Evolutionary conservation across 2,888 invertebrate species (phyloP).

Genomic region (Linyphia triangularis): DNA sequence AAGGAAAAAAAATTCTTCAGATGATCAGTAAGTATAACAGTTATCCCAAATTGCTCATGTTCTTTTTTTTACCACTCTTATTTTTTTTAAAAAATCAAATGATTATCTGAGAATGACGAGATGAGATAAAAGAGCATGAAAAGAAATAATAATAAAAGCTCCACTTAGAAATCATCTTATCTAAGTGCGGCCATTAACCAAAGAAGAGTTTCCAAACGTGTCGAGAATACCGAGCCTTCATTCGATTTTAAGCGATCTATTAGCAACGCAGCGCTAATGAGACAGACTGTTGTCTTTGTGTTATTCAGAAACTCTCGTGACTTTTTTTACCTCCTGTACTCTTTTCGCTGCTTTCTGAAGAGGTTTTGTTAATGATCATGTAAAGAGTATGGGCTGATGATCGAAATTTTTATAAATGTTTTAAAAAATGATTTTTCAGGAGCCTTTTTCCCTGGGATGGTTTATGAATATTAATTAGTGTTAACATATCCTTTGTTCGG

Average conservation of each 20-base stretch:
- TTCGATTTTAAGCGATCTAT: conserved; percentile 64
- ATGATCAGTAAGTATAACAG: too few species aligned
- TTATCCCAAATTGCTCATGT: background rate
- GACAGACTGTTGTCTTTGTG: conserved; percentile 47
- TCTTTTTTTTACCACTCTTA: background rate
- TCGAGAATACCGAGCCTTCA: conserved; percentile 38
- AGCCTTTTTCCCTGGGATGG: conserved; percentile 12
- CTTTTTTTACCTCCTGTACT: background rate
- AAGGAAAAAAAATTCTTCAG: too few species aligned
- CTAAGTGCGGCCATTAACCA: conserved; percentile 37
- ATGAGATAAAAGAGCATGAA: background rate
- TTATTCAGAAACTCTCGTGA: conserved; percentile 14
- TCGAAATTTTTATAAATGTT: conserved; percentile 52
- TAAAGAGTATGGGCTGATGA: conserved; percentile 36
- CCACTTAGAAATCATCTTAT: conserved; percentile 46
- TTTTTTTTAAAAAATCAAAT: conserved; percentile 24
- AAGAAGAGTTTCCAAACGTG: conserved; percentile 39
- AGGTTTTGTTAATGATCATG: conserved; percentile 48
- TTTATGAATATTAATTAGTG: conserved; percentile 61
- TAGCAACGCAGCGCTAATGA: conserved; percentile 44
- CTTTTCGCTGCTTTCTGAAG: conserved; percentile 23
- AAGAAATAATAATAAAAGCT: conserved; percentile 22
- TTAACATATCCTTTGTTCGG: conserved; percentile 27
- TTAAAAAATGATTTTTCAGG: conserved; percentile 32
- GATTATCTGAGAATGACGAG: conserved; percentile 40